Evolutionary conservation across 1,140 invertebrate genomes (phyloP), one percentile per base, ranked within the genome.

Genomic region (Drosophila kohkoa): DNA sequence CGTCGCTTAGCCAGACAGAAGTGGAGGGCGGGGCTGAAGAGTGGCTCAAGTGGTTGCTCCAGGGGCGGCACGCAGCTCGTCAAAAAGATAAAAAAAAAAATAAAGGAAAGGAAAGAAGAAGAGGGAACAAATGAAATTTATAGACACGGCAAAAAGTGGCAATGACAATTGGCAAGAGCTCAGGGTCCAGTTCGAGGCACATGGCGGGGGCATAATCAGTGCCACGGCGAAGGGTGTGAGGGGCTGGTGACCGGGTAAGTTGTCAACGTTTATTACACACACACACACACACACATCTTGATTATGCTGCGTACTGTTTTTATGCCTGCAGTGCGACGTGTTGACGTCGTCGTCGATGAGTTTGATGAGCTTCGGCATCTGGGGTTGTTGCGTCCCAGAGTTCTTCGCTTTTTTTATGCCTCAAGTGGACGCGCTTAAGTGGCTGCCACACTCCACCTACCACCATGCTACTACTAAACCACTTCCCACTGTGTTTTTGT

Each of bases 321-420:
- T 88, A 88, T 88, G 83, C 83, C 83, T 88, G 83, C 83, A 88
- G 69, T 89, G 85, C 85, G 83, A 88, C 83, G 83, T 88, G 83
- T 88, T 71, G 72, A 75, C 72, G 72, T 25, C 38, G 43, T 25
- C 55, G 16, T 51, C 68, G 77, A 80, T 79, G 81, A 79, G 67
- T 87, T 86, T 72, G 79, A 86, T 86, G 82, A 88, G 83, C 48
- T 68, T 68, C 49, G 46, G 74, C 48, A 32, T 32, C 45, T 32
- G 58, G 73, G 60, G 73, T 75, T 65, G 54, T 20, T 51, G 60
- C 20, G 59, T 52, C 64, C 32, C 60, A 43, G 74, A 20, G 3
- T 63, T n/a, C 28, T 8, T 38, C 35, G 1, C 35, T 38, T 38
- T 55, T 86, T 88, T 88, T 83, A 87, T 87, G 82, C 70, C 77